Percentiles rank a stretch among this genome's conserved stretches.
phyloP scores from a whole-genome alignment of 2,113 vertebrate species.

The Henicopernis longicauda region DNA sequence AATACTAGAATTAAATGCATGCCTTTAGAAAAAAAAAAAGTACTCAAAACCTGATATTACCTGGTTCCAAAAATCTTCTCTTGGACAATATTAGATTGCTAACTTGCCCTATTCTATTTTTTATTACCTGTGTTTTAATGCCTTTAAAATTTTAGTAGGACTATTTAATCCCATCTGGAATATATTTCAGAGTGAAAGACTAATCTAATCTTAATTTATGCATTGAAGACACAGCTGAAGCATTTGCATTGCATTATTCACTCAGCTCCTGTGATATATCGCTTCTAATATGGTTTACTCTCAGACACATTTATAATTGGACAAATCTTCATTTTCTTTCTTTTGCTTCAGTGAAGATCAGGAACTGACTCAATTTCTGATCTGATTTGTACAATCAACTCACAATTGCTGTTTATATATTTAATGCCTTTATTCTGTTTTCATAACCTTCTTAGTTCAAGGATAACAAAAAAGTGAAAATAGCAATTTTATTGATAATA shows the following conservation, averaged over 20 bases:
- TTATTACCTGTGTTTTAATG: neutral
- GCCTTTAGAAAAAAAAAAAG: neutral
- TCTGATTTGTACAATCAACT: neutral
- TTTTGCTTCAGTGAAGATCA: neutral
- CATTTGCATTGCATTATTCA: neutral
- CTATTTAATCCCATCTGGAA: neutral
- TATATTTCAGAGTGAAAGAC: neutral
- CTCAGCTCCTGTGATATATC: neutral
- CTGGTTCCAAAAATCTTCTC: neutral
- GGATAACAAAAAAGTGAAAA: neutral
- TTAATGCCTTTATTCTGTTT: neutral
- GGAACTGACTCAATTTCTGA: neutral
- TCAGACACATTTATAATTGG: neutral
- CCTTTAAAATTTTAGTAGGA: neutral
- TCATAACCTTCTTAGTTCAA: neutral
- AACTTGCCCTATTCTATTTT: neutral
- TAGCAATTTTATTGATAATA: neutral
- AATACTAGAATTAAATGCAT: neutral
- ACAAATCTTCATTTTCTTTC: neutral
- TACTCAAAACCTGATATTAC: neutral
- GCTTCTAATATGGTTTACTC: neutral
- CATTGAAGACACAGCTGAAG: neutral
- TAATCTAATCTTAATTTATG: neutral
- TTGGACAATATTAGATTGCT: neutral
- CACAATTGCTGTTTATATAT: neutral